Conservation (phyloP, 2,888 invertebrate genomes). For the Lochmaea crataegi region DNA sequence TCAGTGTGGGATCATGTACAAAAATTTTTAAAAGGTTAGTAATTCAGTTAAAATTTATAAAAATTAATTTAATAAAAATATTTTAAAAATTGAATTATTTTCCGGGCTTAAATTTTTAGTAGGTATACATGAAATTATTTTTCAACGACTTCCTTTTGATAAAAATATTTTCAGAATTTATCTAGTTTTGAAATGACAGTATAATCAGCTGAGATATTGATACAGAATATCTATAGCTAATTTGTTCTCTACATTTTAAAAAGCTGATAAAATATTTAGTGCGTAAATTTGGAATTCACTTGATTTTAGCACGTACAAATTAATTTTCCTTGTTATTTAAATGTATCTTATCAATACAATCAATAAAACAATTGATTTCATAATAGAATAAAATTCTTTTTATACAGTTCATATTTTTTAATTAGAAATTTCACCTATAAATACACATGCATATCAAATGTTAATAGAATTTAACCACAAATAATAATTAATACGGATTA, state of each 20-base stretch:
- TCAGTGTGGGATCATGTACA: neutral
- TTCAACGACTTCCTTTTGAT: too few species aligned
- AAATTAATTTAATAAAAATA: too few species aligned
- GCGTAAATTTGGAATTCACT: neutral
- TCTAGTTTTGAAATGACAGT: too few species aligned
- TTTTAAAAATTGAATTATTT: too few species aligned
- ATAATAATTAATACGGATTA: conserved; percentile 19
- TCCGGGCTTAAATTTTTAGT: too few species aligned
- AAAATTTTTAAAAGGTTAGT: neutral
- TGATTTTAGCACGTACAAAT: too few species aligned
- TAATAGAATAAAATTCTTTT: neutral
- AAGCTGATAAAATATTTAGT: neutral
- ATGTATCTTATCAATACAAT: neutral
- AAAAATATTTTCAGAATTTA: too few species aligned
- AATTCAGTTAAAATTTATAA: neutral
- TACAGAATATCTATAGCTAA: neutral
- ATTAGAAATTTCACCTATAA: neutral
- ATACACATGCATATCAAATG: neutral
- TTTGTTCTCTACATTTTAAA: neutral
- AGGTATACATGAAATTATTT: too few species aligned
- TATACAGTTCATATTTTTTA: neutral
- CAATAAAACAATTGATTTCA: neutral
- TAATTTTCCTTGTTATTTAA: neutral
- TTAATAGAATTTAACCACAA: conserved; percentile 14
- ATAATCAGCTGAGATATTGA: neutral